Conservation (phyloP, 2,888 invertebrate genomes). For the Eupelmus urozonus region DNA sequence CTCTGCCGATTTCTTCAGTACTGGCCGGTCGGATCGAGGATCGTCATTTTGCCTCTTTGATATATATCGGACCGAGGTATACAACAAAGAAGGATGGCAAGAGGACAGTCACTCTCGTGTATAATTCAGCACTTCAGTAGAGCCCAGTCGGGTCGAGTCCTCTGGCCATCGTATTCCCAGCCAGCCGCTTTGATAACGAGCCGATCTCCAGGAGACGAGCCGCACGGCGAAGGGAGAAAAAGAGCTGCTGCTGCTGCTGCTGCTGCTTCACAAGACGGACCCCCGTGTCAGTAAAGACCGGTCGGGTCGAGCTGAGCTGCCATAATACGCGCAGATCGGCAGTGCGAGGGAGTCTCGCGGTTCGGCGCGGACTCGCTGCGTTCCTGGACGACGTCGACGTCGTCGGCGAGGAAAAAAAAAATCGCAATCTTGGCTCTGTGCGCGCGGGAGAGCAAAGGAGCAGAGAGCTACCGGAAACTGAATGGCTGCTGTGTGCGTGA, state of each 20-base stretch:
- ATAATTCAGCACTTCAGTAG: constrained; percentile 65
- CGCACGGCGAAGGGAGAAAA: too few relatives aligned
- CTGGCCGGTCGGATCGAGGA: constrained; percentile 72
- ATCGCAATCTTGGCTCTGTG: too few relatives aligned
- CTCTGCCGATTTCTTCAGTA: constrained; percentile 65
- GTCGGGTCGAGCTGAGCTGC: constrained; percentile 70
- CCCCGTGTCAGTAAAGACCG: constrained; percentile 69
- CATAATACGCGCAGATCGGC: constrained; percentile 59
- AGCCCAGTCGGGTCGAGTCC: constrained; percentile 74
- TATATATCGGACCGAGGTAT: too few relatives aligned
- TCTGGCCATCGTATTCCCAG: constrained; percentile 69
- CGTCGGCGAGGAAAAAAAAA: too few relatives aligned
- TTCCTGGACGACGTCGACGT: not conserved
- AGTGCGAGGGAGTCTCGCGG: too few relatives aligned
- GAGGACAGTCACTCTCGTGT: constrained; percentile 5
- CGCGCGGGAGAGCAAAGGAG: not conserved
- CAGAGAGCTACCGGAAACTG: constrained; percentile 64
- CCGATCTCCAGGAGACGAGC: not conserved
- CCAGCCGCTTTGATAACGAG: too few relatives aligned
- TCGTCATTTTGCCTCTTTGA: constrained; percentile 37
- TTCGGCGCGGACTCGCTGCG: not conserved
- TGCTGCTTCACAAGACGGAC: not conserved
- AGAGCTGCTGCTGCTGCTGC: too few relatives aligned
- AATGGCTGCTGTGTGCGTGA: constrained; percentile 74
- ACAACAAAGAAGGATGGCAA: not conserved